Evolutionary conservation across 2,113 vertebrate genomes (phyloP).

Genomic region (Grammomys surdaster): DNA sequence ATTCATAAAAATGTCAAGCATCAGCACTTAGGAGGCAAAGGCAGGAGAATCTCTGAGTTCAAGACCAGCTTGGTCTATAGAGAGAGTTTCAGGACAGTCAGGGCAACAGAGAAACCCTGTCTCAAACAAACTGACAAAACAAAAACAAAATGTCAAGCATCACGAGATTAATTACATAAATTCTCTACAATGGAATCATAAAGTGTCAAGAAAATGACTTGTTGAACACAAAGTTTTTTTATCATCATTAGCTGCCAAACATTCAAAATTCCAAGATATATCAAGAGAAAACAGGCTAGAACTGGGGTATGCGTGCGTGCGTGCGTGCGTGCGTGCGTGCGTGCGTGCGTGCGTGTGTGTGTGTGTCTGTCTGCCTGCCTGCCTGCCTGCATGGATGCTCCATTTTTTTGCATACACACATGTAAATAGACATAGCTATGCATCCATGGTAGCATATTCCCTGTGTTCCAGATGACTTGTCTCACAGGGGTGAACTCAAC

Average conservation of each 20-base stretch:
- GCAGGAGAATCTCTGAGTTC: not conserved
- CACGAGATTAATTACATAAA: not conserved
- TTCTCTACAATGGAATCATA: constrained; percentile 25
- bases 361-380: not conserved
- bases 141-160: not conserved
- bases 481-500: not conserved
- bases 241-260: not conserved
- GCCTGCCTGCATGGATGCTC: not conserved
- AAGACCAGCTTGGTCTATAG: not conserved
- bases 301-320: not conserved
- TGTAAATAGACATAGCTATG: not conserved
- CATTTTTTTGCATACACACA: not conserved
- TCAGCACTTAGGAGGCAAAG: not conserved
- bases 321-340: too few relatives aligned
- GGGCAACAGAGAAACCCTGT: not conserved
- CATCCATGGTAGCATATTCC: not conserved
- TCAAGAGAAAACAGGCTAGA: not conserved
- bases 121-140: not conserved
- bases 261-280: constrained; percentile 37
- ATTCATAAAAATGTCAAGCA: constrained; percentile 1
- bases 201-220: constrained; percentile 25
- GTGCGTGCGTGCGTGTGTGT: too few relatives aligned
- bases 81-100: not conserved
- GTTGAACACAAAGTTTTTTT: not conserved
- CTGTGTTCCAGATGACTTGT: not conserved